Percentiles rank a stretch among this genome's conserved stretches.
These are phyloP conservation scores for Thamnophis elegans DNA, from an alignment of 2,797 vertebrate genomes.

Conservation along the genomic window DNA sequence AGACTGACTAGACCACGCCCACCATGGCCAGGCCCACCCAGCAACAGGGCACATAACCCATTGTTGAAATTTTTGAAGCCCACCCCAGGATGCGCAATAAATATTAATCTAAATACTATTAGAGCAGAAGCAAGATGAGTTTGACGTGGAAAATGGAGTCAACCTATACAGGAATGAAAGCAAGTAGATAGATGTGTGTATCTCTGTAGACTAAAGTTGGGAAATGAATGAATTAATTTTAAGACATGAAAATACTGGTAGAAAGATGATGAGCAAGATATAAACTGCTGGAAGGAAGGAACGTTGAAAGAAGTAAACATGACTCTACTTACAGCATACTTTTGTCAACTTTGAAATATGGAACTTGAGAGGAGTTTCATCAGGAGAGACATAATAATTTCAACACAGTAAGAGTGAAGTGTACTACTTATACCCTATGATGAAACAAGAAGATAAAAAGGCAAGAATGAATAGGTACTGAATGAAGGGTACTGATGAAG, in stretches of 20 bases:
- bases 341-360: background rate
- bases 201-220: background rate
- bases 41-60: too few species aligned
- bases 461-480: background rate
- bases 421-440: background rate
- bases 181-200: background rate
- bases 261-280: background rate
- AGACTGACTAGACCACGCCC: too few species aligned
- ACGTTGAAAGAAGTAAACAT: background rate
- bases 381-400: background rate
- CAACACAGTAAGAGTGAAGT: background rate
- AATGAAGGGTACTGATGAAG: background rate
- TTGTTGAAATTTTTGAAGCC: too few species aligned
- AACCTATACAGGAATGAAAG: background rate
- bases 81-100: background rate
- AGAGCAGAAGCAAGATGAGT: background rate
- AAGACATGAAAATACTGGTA: background rate
- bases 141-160: background rate
- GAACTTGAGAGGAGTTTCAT: background rate
- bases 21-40: too few species aligned
- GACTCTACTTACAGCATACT: background rate
- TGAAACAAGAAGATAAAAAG: background rate
- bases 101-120: background rate
- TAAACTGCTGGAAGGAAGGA: background rate
- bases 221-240: background rate